Percentiles rank a stretch among this genome's conserved stretches.
Evolutionary conservation across 2,113 vertebrate genomes (phyloP).

Genomic region (Eurypyga helias): DNA sequence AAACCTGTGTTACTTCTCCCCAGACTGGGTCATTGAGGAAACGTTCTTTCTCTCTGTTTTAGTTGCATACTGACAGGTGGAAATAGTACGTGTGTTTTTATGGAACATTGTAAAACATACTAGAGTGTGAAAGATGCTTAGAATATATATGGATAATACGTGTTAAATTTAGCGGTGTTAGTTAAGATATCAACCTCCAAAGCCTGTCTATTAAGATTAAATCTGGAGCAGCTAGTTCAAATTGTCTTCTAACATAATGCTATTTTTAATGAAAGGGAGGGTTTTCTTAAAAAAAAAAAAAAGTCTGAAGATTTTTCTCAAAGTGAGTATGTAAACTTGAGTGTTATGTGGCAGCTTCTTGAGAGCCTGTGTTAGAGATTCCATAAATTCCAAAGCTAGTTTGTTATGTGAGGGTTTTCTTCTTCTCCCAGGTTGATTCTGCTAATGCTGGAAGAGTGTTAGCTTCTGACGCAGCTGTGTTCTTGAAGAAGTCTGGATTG

Average conservation of each 20-base stretch:
- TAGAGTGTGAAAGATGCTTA: neutral
- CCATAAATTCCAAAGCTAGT: neutral
- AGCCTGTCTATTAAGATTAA: neutral
- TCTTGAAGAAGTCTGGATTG: conserved; percentile 94
- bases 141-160: neutral
- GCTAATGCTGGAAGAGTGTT: conserved; percentile 87
- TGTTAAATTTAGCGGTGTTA: neutral
- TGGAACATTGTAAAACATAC: neutral
- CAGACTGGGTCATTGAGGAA: neutral
- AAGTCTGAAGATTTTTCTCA: neutral
- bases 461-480: conserved; percentile 92
- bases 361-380: neutral
- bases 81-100: neutral
- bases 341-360: neutral
- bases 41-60: neutral
- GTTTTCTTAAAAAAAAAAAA: neutral
- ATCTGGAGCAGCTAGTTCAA: neutral
- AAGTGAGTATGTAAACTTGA: neutral
- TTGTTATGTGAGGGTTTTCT: neutral
- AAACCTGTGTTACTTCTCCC: neutral
- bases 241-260: neutral
- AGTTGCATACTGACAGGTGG: neutral
- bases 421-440: conserved; percentile 86
- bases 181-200: neutral
- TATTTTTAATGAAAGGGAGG: neutral